Evolutionary conservation across 2,113 vertebrate species (phyloP).

Genomic region (Dasyprocta punctata): DNA sequence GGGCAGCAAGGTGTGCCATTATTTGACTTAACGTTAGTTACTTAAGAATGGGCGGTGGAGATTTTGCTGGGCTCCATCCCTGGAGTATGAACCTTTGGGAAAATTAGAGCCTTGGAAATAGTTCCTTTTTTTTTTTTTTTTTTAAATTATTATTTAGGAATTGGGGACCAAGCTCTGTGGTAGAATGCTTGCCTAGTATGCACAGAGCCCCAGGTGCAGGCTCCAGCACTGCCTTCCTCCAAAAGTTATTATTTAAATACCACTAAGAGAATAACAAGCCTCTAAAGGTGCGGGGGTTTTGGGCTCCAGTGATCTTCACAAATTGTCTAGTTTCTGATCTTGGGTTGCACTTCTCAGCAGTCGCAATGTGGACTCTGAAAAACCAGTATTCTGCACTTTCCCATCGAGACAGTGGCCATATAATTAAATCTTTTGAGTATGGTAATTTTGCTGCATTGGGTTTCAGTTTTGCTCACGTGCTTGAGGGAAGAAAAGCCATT

Average conservation of each 20-base stretch:
- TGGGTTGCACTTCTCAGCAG: background rate
- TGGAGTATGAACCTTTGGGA: background rate
- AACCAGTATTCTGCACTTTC: conserved; percentile 46
- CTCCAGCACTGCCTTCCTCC: background rate
- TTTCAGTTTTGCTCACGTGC: conserved; percentile 64
- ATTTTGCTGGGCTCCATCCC: background rate
- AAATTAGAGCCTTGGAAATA: background rate
- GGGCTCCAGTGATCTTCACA: background rate
- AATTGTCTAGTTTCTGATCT: background rate
- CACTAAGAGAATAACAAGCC: background rate
- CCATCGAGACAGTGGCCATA: background rate
- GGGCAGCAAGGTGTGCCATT: background rate
- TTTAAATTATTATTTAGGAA: background rate
- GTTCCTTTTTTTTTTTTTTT: background rate
- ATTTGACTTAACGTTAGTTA: background rate
- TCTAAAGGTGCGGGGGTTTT: background rate
- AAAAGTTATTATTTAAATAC: background rate
- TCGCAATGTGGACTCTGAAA: background rate
- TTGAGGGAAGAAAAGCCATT: conserved; percentile 61
- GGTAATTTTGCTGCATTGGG: conserved; percentile 65
- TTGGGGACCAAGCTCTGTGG: background rate
- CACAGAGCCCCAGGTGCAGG: background rate
- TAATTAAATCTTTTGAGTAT: conserved; percentile 70
- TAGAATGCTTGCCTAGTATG: background rate
- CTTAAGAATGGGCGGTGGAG: background rate